Evolutionary conservation across 2,888 invertebrate genomes (phyloP).

Genomic region (Watsonalla binaria): DNA sequence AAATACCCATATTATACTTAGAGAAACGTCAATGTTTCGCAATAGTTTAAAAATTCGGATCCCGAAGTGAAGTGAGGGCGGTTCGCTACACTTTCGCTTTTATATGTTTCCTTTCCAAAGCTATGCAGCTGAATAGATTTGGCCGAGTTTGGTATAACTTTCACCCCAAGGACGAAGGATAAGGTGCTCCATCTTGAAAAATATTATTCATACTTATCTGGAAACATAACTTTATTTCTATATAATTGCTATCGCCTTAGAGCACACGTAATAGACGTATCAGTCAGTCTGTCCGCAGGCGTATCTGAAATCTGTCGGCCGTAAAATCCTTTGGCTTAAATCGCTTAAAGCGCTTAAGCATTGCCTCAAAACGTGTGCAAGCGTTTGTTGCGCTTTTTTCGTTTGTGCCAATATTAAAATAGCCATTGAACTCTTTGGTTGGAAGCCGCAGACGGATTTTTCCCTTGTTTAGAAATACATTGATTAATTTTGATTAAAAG

Average conservation of each 20-base stretch:
- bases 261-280: conserved; percentile 31
- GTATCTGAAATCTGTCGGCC: conserved; percentile 66
- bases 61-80: too few relatives aligned
- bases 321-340: conserved; percentile 78
- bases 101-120: too few relatives aligned
- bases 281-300: conserved; percentile 59
- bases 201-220: too few relatives aligned
- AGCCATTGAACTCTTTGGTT: conserved; percentile 24
- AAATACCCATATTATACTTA: too few relatives aligned
- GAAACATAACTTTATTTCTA: neutral
- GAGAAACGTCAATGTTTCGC: too few relatives aligned
- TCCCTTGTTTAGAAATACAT: neutral
- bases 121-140: too few relatives aligned
- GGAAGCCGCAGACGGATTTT: conserved; percentile 8
- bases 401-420: conserved; percentile 38
- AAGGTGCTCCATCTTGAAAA: too few relatives aligned
- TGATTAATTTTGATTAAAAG: neutral
- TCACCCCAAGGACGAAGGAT: too few relatives aligned
- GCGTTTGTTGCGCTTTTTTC: conserved; percentile 47
- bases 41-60: too few relatives aligned
- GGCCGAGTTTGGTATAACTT: too few relatives aligned
- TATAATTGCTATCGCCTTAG: conserved; percentile 18
- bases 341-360: conserved; percentile 68
- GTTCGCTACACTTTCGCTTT: too few relatives aligned
- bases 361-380: conserved; percentile 55